Conservation (phyloP, 2,888 invertebrate genomes). For the Tachina grossa region DNA sequence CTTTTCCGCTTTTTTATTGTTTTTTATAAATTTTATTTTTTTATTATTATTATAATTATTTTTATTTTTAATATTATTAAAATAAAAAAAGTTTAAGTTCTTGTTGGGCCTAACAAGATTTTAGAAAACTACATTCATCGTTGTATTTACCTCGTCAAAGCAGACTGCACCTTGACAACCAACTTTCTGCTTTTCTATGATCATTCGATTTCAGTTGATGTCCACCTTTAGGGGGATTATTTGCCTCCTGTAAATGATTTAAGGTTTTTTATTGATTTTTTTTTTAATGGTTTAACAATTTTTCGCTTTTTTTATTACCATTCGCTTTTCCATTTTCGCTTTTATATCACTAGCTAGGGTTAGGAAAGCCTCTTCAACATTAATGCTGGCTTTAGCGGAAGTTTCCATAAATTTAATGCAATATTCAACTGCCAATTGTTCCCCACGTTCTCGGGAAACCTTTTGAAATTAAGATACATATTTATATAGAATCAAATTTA, state of each 20-base stretch:
- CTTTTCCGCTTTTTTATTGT: conserved; percentile 53
- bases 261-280: conserved; percentile 28
- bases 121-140: conserved; percentile 79
- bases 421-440: conserved; percentile 98
- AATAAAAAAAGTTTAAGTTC: conserved; percentile 72
- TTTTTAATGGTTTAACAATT: conserved; percentile 32
- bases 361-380: conserved; percentile 99
- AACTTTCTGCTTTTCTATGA: conserved; percentile 91
- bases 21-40: conserved; percentile 70
- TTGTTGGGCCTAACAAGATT: conserved; percentile 78
- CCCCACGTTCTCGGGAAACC: conserved; percentile 97
- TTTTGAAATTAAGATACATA: conserved; percentile 75
- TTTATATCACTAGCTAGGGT: conserved; percentile 98
- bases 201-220: conserved; percentile 91
- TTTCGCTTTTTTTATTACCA: conserved; percentile 85
- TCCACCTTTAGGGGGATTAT: conserved; percentile 93
- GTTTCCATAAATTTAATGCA: conserved; percentile 99
- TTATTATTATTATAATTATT: conserved; percentile 69
- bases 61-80: conserved; percentile 69
- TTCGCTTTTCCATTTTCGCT: conserved; percentile 98
- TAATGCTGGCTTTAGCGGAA: conserved; percentile 98
- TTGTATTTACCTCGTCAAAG: conserved; percentile 88
- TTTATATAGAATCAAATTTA: not conserved
- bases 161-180: conserved; percentile 93
- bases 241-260: conserved; percentile 88